A percentile compares a stretch with the other conserved stretches of the same genome.
Evolutionary conservation across 2,113 vertebrate species (phyloP).

Genomic region (Platichthys stellatus): DNA sequence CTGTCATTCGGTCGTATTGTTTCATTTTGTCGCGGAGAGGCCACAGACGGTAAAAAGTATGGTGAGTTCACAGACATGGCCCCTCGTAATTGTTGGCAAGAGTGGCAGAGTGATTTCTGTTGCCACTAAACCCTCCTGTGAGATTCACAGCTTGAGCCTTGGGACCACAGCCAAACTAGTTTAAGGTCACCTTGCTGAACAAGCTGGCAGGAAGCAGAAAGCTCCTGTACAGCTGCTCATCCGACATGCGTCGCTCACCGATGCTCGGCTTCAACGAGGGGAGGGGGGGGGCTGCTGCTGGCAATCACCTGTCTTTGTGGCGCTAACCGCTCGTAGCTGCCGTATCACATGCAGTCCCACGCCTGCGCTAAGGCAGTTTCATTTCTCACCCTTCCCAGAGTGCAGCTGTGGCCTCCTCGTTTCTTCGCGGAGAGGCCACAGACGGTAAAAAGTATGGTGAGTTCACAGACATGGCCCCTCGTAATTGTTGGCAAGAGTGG

Average conservation of each 20-base stretch:
- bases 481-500: constrained; percentile 63
- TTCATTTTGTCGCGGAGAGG: constrained; percentile 57
- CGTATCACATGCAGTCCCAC: constrained; percentile 50
- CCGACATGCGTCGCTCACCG: constrained; percentile 58
- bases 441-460: constrained; percentile 47
- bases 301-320: constrained; percentile 59
- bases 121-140: constrained; percentile 72
- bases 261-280: constrained; percentile 37
- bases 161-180: constrained; percentile 75
- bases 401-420: constrained; percentile 64
- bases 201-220: constrained; percentile 70
- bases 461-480: constrained; percentile 55
- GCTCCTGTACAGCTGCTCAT: constrained; percentile 72
- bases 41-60: constrained; percentile 41
- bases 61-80: constrained; percentile 55
- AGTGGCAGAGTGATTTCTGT: constrained; percentile 65
- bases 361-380: constrained; percentile 47
- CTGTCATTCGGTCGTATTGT: constrained; percentile 52
- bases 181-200: constrained; percentile 81
- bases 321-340: constrained; percentile 39
- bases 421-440: constrained; percentile 46
- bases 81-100: constrained; percentile 60
- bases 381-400: constrained; percentile 66
- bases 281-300: constrained; percentile 39
- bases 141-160: constrained; percentile 76